Base-by-base conservation (phyloP, 2,888 invertebrate genomes). In the Orthosia gothica region DNA sequence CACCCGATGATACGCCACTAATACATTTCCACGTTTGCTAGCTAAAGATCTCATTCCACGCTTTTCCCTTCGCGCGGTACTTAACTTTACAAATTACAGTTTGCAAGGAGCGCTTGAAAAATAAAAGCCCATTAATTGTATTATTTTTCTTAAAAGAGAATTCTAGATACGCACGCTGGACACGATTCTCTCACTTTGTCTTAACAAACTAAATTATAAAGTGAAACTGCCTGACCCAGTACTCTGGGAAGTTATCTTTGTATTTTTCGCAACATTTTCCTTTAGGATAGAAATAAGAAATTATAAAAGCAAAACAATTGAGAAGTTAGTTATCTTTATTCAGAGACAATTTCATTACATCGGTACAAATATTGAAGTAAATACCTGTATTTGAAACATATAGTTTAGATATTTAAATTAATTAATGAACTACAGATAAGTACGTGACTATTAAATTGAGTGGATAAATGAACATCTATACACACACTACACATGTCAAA, bases 401-500 rank as follows among this genome's bases (percentile, higher is more conserved):
- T 79, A 72, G 71, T 75, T 72, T 76, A 76, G 79, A 81, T 65
- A 79, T 81, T 84, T 74, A 83, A 84, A 79, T 65, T 76, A 86
- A 81, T 76, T 67, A 86, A 80, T 81, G 64, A 81, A 73, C 76
- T 65, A 79, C 85, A 83, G 61, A 64, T 70, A 74, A 75, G 76
- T 70, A 83, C 71, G 76, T 65, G 68, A 79, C 70, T 67, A 78
- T 74, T 80, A 80, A 79, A 84, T 84, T 77, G 81, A 87, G n/a
- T 83, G 81, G 79, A 69, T 40, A 89, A 90, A 89, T 84, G 70
- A 88, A 85, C 70, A 77, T 74, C 67, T 85, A 84, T 87, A 89
- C 85, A 89, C 86, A 87, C 79, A 83, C 92, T 94, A 94, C 90
- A 78, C 79, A 88, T 91, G 67, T 94, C 94, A 94, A 94, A 94